Conservation (phyloP, 1,140 invertebrate species). For the Geopemphigus sp. region DNA sequence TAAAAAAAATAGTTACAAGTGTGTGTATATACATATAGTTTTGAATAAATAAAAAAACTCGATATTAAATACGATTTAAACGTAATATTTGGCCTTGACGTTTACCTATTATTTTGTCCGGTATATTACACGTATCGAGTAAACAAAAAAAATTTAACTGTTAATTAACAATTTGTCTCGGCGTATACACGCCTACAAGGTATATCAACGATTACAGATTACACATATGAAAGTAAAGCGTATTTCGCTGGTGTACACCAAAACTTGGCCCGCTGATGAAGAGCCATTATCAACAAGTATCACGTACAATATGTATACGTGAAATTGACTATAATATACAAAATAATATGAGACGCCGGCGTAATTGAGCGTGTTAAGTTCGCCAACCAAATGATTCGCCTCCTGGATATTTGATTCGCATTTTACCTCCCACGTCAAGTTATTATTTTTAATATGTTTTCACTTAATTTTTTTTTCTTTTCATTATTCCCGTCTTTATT, state of each 20-base stretch:
- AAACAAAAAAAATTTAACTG: too few relatives aligned
- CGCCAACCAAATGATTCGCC: conserved; percentile 25
- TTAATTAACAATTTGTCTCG: too few relatives aligned
- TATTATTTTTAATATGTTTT: conserved; percentile 49
- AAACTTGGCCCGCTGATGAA: not conserved
- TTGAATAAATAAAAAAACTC: too few relatives aligned
- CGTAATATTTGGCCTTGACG: too few relatives aligned
- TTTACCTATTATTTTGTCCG: too few relatives aligned
- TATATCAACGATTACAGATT: not conserved
- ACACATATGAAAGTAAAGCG: not conserved
- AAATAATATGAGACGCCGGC: conserved; percentile 19
- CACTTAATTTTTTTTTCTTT: conserved; percentile 20
- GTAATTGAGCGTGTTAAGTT: conserved; percentile 27
- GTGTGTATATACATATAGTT: too few relatives aligned
- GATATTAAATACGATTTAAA: too few relatives aligned
- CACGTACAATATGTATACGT: not conserved
- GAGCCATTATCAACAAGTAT: not conserved
- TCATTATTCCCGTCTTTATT: conserved; percentile 44
- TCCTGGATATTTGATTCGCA: conserved; percentile 39
- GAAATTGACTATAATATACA: not conserved
- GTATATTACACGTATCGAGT: too few relatives aligned
- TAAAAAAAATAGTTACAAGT: too few relatives aligned
- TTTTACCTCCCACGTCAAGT: conserved; percentile 48
- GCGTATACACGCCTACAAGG: not conserved
- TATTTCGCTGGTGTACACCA: not conserved